A percentile compares a stretch with the other conserved stretches of the same genome.
Evolutionary conservation across 2,888 invertebrate species (phyloP).

Genomic region (Cetonia aurata): DNA sequence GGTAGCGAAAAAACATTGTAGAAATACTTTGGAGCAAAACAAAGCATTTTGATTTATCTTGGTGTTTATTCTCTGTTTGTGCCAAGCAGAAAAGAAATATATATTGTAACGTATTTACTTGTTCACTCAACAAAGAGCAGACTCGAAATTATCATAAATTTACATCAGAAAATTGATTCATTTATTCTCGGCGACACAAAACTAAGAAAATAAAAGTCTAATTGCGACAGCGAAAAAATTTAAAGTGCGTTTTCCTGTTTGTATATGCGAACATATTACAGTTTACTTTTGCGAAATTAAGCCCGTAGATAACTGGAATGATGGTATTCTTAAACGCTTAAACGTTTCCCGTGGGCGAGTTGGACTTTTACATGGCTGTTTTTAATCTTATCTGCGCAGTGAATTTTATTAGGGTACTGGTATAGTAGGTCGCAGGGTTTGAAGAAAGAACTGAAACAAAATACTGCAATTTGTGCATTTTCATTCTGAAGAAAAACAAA

Average conservation of each 20-base stretch:
- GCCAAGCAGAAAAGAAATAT: not conserved
- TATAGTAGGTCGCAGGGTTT: too few relatives aligned
- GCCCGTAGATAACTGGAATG: not conserved
- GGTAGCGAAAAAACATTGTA: too few relatives aligned
- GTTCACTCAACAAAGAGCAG: too few relatives aligned
- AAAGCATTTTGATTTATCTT: not conserved
- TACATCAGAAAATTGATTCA: too few relatives aligned
- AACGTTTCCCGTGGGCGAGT: slow-evolving; percentile 20
- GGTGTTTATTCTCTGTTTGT: not conserved
- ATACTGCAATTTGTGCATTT: too few relatives aligned
- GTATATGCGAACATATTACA: not conserved
- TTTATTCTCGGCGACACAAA: too few relatives aligned
- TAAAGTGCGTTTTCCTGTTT: slow-evolving; percentile 15
- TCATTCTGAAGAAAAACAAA: too few relatives aligned
- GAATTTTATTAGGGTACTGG: not conserved
- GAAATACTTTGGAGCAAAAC: not conserved
- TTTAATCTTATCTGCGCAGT: slow-evolving; percentile 12
- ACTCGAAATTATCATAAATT: too few relatives aligned
- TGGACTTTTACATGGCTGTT: not conserved
- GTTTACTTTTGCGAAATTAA: not conserved
- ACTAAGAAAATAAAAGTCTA: too few relatives aligned
- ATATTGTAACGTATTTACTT: not conserved
- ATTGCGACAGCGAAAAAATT: too few relatives aligned
- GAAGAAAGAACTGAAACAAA: too few relatives aligned
- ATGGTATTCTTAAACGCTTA: slow-evolving; percentile 11